Evolutionary conservation across 2,888 invertebrate genomes (phyloP).

Genomic region (Diarsia dahlii): DNA sequence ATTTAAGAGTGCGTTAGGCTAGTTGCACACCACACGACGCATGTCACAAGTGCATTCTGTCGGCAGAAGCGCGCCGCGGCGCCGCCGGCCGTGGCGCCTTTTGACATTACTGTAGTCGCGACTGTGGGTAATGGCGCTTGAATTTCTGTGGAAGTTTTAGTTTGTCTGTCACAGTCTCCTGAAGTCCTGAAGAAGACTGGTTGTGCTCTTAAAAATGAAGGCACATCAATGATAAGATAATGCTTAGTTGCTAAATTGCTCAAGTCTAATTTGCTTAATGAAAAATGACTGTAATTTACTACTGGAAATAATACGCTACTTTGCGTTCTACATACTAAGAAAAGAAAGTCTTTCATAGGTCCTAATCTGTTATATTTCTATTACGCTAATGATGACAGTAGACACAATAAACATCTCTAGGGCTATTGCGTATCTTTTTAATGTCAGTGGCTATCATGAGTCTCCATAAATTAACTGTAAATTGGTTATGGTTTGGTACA

Average conservation of each 20-base stretch:
- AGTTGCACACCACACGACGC: slow-evolving; percentile 60
- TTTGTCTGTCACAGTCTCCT: neutral
- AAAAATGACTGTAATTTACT: neutral
- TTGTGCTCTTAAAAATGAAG: neutral
- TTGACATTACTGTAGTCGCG: slow-evolving; percentile 76
- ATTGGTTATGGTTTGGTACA: too few species aligned
- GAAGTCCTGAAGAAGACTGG: neutral
- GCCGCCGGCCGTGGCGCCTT: slow-evolving; percentile 79
- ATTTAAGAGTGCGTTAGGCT: slow-evolving; percentile 61
- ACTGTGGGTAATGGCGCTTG: slow-evolving; percentile 53
- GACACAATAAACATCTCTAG: neutral
- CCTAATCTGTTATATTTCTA: neutral
- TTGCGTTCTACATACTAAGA: neutral
- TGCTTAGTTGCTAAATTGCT: too few species aligned
- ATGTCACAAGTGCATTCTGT: slow-evolving; percentile 67
- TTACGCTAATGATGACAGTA: neutral
- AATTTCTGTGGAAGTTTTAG: neutral
- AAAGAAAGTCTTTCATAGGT: neutral
- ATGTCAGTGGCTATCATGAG: too few species aligned
- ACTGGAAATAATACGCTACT: neutral
- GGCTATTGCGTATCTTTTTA: too few species aligned
- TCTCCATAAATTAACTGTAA: too few species aligned
- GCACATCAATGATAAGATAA: too few species aligned
- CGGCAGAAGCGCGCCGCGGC: slow-evolving; percentile 76
- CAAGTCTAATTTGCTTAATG: too few species aligned